These are phyloP conservation scores for Ephialtes manifestator DNA, from an alignment of 2,888 invertebrate genomes.

Conservation along the genomic window DNA sequence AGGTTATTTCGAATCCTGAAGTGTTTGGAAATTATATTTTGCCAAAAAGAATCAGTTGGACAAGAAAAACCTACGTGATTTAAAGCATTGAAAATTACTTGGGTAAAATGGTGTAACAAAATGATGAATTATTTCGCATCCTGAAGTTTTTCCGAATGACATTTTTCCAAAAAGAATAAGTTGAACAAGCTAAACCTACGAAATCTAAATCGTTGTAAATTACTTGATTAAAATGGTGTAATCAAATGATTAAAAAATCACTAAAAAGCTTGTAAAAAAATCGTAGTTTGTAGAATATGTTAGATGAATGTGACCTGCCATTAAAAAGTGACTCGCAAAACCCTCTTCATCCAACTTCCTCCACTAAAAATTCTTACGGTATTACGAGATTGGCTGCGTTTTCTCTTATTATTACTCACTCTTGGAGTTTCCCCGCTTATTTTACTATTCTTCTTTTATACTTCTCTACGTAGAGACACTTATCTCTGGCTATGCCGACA, in stretches of 20 bases:
- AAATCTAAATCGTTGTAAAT: too few species aligned
- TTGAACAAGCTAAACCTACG: too few species aligned
- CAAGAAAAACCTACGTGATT: too few species aligned
- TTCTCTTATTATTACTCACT: constrained; percentile 25
- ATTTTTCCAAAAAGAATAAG: too few species aligned
- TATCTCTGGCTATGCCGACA: constrained; percentile 25
- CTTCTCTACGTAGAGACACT: constrained; percentile 3
- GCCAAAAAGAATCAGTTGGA: too few species aligned
- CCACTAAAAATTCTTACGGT: background rate
- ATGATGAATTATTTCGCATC: too few species aligned
- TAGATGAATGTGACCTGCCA: background rate
- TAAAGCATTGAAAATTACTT: too few species aligned
- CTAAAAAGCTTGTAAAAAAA: constrained; percentile 1
- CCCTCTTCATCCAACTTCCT: background rate
- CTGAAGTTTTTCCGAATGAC: too few species aligned
- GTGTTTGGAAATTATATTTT: too few species aligned
- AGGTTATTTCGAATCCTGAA: background rate
- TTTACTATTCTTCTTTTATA: constrained; percentile 38
- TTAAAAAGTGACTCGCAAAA: background rate
- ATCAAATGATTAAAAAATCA: background rate
- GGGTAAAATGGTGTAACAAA: too few species aligned
- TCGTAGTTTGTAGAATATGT: background rate
- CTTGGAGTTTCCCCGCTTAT: constrained; percentile 1
- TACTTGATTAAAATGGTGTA: too few species aligned
- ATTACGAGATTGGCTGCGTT: constrained; percentile 20